These are phyloP conservation scores for Harpagifer antarcticus DNA, from an alignment of 2,797 vertebrate species.

Conservation along the genomic window DNA sequence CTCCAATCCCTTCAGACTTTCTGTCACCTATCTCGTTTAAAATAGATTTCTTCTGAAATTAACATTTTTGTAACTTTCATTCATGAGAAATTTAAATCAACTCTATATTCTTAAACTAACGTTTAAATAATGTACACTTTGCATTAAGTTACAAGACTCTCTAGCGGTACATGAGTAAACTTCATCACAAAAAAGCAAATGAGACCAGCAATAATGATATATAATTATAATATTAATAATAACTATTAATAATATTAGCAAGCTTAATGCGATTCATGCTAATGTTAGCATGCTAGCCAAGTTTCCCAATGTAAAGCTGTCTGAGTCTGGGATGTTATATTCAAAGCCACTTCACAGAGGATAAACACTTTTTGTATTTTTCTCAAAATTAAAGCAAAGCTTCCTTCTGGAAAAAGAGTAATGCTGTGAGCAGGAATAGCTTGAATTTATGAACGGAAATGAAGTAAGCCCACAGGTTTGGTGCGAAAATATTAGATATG, in stretches of 20 bases:
- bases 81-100: not conserved
- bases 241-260: not conserved
- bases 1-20: not conserved
- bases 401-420: constrained; percentile 10
- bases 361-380: not conserved
- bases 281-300: not conserved
- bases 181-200: too few species aligned
- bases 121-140: too few species aligned
- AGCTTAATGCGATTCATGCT: not conserved
- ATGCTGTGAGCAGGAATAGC: constrained; percentile 22
- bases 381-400: not conserved
- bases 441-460: constrained; percentile 24
- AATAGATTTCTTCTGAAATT: not conserved
- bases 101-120: too few species aligned
- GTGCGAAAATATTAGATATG: constrained; percentile 32
- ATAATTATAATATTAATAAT: too few species aligned
- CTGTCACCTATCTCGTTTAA: not conserved
- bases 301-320: not conserved
- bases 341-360: not conserved
- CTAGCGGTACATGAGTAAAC: too few species aligned
- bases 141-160: too few species aligned
- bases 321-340: not conserved
- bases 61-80: not conserved
- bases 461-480: constrained; percentile 30
- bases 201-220: too few species aligned